Conservation (phyloP, 2,797 vertebrate species). For the Apodemus agrarius region DNA sequence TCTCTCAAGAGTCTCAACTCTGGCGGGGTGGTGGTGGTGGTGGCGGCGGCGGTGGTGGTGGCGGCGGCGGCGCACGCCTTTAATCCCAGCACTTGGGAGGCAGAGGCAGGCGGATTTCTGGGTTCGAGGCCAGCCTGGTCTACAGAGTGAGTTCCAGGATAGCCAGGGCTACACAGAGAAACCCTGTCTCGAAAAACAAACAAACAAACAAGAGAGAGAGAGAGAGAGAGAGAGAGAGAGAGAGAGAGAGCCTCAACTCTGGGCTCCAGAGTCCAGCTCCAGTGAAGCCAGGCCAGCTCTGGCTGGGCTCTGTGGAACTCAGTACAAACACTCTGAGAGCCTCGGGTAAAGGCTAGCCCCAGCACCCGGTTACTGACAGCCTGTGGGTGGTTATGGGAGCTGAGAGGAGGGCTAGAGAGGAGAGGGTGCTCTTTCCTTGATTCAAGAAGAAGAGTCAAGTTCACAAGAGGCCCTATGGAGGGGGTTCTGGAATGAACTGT, state of each 20-base stretch:
- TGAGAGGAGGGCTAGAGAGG: not conserved
- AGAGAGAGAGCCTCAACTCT: not conserved
- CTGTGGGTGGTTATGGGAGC: not conserved
- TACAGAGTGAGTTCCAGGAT: no score
- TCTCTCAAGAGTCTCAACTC: not conserved
- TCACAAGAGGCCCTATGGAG: not conserved
- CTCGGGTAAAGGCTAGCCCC: not conserved
- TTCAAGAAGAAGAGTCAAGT: not conserved
- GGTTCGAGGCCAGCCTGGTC: no score
- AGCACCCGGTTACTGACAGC: not conserved
- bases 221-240: no score
- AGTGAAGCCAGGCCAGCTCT: not conserved
- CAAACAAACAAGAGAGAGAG: no score
- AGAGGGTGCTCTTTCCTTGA: not conserved
- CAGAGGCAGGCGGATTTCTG: no score
- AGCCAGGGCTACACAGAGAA: no score
- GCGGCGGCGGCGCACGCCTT: no score
- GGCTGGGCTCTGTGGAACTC: not conserved
- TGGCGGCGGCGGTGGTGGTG: no score
- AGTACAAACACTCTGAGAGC: not conserved
- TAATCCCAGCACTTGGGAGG: no score
- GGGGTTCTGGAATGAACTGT: not conserved
- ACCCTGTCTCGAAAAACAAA: no score
- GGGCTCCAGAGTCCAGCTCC: not conserved
- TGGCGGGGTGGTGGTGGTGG: no score